phyloP scores from a whole-genome alignment of 2,113 vertebrate genomes.

The Rhegmatorhina hoffmannsi region DNA sequence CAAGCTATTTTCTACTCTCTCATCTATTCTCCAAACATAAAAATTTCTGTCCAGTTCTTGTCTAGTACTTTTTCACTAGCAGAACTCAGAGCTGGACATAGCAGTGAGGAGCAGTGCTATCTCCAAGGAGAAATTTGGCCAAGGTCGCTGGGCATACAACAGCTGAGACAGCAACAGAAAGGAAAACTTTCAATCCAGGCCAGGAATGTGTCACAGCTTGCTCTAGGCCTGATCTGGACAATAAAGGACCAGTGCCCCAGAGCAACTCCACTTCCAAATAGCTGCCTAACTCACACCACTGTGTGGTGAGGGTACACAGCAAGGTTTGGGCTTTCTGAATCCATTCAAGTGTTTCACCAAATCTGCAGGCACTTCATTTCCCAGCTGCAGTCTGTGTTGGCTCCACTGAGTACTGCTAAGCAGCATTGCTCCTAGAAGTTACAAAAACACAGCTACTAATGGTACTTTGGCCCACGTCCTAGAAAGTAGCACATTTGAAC shows the following conservation, averaged over 20 bases:
- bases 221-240: neutral
- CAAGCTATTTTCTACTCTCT: neutral
- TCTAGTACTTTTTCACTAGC: neutral
- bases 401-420: neutral
- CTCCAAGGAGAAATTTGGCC: neutral
- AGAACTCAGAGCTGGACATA: neutral
- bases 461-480: neutral
- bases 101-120: neutral
- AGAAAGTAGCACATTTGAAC: neutral
- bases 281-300: neutral
- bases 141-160: fast-evolving
- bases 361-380: neutral
- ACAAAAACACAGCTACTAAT: neutral
- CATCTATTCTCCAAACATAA: neutral
- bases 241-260: neutral
- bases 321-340: neutral
- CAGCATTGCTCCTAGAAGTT: neutral
- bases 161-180: neutral
- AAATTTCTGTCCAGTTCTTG: neutral
- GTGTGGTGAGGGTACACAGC: neutral
- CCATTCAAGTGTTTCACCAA: neutral
- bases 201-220: neutral
- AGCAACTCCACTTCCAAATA: neutral
- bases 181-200: neutral
- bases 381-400: neutral